These are phyloP conservation scores for Coreoperca whiteheadi DNA, from an alignment of 2,113 vertebrate species.

Conservation along the genomic window DNA sequence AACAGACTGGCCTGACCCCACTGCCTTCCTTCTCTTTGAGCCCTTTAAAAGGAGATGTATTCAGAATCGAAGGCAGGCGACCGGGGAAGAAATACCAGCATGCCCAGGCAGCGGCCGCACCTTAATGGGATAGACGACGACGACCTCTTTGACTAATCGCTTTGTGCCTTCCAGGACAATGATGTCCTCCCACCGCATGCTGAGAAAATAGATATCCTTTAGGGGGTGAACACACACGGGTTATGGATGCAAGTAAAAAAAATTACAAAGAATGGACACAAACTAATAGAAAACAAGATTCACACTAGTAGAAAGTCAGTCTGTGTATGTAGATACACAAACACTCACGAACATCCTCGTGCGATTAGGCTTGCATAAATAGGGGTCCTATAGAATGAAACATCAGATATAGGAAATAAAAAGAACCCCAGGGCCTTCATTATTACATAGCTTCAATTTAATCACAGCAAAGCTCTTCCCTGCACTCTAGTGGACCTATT, in stretches of 20 bases:
- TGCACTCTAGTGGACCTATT: constrained; percentile 34
- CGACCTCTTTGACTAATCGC: constrained; percentile 94
- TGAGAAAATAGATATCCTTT: constrained; percentile 87
- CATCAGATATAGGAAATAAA: neutral
- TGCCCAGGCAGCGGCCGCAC: constrained; percentile 74
- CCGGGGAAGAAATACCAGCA: constrained; percentile 76
- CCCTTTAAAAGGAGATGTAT: constrained; percentile 84
- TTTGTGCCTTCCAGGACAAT: constrained; percentile 91
- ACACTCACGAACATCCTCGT: neutral
- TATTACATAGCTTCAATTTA: constrained; percentile 11
- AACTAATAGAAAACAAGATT: neutral
- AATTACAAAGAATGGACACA: neutral
- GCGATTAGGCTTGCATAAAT: neutral
- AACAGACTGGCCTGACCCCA: constrained; percentile 78
- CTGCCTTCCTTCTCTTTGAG: constrained; percentile 64
- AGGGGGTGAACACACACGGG: constrained; percentile 21
- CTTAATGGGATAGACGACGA: constrained; percentile 92
- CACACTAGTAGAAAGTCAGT: neutral
- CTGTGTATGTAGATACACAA: neutral
- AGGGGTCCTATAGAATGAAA: constrained; percentile 18
- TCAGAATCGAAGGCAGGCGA: constrained; percentile 79
- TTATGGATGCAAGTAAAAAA: constrained; percentile 13
- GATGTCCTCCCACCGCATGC: constrained; percentile 93
- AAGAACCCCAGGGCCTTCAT: constrained; percentile 7
- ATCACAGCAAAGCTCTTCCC: constrained; percentile 9